Conservation (phyloP, 1,140 invertebrate species). For the Nixonia krombeini region DNA sequence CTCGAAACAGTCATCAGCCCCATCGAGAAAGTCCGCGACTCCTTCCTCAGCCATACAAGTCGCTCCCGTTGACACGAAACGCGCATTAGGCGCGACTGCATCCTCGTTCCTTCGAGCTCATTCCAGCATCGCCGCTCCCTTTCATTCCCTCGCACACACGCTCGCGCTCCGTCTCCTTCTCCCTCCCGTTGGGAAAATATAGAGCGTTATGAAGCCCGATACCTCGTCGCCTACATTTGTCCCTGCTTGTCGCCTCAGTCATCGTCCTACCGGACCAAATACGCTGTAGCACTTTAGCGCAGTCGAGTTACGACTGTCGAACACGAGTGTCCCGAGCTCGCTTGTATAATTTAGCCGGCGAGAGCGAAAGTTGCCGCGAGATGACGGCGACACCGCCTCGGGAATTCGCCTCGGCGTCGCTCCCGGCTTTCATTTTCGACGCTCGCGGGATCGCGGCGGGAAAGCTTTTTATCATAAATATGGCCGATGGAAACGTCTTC, state of each 20-base stretch:
- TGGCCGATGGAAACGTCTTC: not conserved
- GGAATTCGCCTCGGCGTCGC: conserved; percentile 22
- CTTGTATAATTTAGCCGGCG: conserved; percentile 38
- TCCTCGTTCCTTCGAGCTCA: conserved; percentile 50
- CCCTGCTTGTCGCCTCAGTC: conserved; percentile 39
- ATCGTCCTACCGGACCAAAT: conserved; percentile 26
- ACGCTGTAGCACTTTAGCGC: conserved; percentile 43
- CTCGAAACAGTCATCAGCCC: conserved; percentile 38
- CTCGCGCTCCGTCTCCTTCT: conserved; percentile 41
- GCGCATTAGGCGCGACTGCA: conserved; percentile 64
- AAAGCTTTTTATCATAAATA: too few relatives aligned
- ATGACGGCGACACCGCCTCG: conserved; percentile 10
- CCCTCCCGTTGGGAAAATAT: conserved; percentile 42
- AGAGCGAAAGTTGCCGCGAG: conserved; percentile 9
- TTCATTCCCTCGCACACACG: too few relatives aligned
- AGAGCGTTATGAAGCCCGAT: conserved; percentile 42
- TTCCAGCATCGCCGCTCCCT: conserved; percentile 24
- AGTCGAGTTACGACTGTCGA: conserved; percentile 26
- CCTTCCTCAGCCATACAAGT: conserved; percentile 47
- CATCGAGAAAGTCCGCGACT: conserved; percentile 38
- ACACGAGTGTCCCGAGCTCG: conserved; percentile 41
- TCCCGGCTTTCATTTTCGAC: conserved; percentile 10
- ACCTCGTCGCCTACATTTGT: conserved; percentile 45
- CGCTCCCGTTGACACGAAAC: conserved; percentile 63
- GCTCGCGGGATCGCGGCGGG: conserved; percentile 1